Percentiles rank a stretch among this genome's conserved stretches.
phyloP scores from a whole-genome alignment of 2,888 invertebrate species.

The Hirudinaria manillensis region DNA sequence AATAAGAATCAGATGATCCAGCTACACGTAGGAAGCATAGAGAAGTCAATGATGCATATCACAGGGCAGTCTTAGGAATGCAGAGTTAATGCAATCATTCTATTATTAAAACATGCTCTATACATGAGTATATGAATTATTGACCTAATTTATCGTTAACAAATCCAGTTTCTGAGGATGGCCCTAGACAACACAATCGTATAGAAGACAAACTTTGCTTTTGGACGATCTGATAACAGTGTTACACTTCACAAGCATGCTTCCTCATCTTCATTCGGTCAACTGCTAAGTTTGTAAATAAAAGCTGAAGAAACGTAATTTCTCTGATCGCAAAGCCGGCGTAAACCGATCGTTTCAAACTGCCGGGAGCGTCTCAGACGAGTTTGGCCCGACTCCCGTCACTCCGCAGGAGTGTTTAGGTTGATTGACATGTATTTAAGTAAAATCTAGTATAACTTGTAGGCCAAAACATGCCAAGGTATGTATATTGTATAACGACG shows the following conservation, averaged over 20 bases:
- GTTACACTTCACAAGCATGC: too few relatives aligned
- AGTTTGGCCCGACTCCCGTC: too few relatives aligned
- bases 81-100: too few relatives aligned
- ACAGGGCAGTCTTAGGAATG: too few relatives aligned
- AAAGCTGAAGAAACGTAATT: too few relatives aligned
- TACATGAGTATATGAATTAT: not conserved
- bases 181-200: slow-evolving; percentile 29
- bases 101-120: not conserved
- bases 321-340: too few relatives aligned
- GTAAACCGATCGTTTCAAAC: too few relatives aligned
- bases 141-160: not conserved
- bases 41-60: not conserved
- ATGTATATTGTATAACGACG: not conserved
- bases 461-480: slow-evolving; percentile 14
- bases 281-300: too few relatives aligned
- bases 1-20: not conserved
- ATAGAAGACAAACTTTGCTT: not conserved
- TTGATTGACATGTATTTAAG: too few relatives aligned
- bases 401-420: too few relatives aligned
- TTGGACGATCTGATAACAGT: not conserved
- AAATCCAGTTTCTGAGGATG: slow-evolving; percentile 26
- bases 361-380: too few relatives aligned
- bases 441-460: not conserved
- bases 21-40: not conserved
- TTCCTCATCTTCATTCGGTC: too few relatives aligned